phyloP scores from a whole-genome alignment of 30 jellyfish, hydroid and myxozoan genomes.

The Aurelia sp. region DNA sequence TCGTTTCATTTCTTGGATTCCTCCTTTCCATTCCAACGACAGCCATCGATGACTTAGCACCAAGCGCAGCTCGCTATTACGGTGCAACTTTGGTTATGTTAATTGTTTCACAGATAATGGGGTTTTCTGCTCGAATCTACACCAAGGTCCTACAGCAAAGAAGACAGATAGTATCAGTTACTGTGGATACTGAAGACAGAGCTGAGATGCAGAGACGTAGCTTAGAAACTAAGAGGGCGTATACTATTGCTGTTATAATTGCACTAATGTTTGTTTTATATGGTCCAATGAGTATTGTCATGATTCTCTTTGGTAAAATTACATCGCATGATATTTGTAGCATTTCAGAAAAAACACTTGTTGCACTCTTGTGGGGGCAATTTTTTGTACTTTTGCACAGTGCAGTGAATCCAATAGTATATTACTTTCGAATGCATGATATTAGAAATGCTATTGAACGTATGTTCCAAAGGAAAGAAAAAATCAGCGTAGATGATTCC shows the following conservation, averaged over 20 bases:
- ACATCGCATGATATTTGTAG: background rate
- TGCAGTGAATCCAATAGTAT: slow-evolving; percentile 2
- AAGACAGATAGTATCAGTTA: background rate
- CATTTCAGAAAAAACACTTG: background rate
- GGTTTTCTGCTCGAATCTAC: background rate
- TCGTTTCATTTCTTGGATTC: too few relatives aligned
- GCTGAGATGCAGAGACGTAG: background rate
- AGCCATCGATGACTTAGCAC: too few relatives aligned
- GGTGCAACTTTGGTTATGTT: background rate
- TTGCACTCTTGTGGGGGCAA: background rate
- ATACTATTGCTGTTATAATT: slow-evolving; percentile 1
- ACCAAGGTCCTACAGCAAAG: background rate
- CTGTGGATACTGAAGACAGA: background rate
- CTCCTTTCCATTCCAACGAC: too few relatives aligned
- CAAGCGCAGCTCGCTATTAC: background rate
- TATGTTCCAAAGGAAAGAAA: background rate
- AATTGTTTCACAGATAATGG: background rate
- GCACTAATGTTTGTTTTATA: background rate
- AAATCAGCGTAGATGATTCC: too few relatives aligned
- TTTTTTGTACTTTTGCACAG: slow-evolving; percentile 8
- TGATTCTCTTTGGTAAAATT: background rate
- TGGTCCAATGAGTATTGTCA: background rate
- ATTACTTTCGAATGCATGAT: background rate
- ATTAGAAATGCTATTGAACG: slow-evolving; percentile 12
- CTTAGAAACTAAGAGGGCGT: background rate